phyloP scores from a whole-genome alignment of 2,888 invertebrate species.

The Diogma glabrata region DNA sequence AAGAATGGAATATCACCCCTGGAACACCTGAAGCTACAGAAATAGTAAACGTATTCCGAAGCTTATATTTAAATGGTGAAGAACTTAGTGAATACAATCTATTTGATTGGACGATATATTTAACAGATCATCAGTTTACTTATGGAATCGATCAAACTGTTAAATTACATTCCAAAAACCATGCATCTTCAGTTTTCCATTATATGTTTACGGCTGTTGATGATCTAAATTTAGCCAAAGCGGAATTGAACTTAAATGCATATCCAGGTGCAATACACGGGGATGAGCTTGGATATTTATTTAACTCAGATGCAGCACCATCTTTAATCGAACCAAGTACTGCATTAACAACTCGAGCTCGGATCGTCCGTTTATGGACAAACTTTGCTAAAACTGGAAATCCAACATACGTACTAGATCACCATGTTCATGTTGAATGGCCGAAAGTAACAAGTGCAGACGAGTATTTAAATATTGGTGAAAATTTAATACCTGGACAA shows the following conservation, averaged over 20 bases:
- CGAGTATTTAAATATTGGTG: constrained; percentile 37
- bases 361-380: constrained; percentile 40
- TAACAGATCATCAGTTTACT: constrained; percentile 14
- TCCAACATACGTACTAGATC: background rate
- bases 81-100: background rate
- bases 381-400: constrained; percentile 36
- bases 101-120: constrained; percentile 13
- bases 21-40: constrained; percentile 3
- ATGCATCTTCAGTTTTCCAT: constrained; percentile 13
- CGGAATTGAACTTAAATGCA: constrained; percentile 8
- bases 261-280: constrained; percentile 31
- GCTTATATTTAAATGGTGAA: constrained; percentile 15
- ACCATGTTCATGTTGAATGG: constrained; percentile 26
- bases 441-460: constrained; percentile 35
- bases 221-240: constrained; percentile 14
- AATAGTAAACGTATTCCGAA: constrained; percentile 12
- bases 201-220: constrained; percentile 16
- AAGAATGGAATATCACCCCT: constrained; percentile 10
- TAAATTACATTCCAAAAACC: constrained; percentile 11
- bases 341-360: constrained; percentile 32
- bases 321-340: constrained; percentile 30
- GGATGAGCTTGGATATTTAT: constrained; percentile 37
- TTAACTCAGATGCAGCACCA: constrained; percentile 27
- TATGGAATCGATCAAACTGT: constrained; percentile 14
- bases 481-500: constrained; percentile 37